phyloP scores from a whole-genome alignment of 2,797 vertebrate species.

The Poeciliopsis presidionis region DNA sequence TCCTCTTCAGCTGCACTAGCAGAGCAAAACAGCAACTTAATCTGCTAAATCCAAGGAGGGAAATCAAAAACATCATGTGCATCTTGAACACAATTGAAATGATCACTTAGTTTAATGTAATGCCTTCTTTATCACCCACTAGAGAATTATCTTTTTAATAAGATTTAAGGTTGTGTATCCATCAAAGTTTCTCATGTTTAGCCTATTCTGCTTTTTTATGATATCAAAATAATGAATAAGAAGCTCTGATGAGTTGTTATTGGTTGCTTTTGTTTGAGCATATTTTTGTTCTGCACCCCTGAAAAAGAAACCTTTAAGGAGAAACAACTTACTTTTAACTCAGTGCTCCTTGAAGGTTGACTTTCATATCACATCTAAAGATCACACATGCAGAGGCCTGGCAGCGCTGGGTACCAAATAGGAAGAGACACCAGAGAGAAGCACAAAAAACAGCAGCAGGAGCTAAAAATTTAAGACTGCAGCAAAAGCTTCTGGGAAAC shows the following conservation, averaged over 20 bases:
- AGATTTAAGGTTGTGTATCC: neutral
- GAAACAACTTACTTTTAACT: constrained; percentile 41
- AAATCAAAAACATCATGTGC: neutral
- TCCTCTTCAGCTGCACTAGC: neutral
- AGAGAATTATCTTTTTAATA: neutral
- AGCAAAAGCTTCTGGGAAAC: constrained; percentile 38
- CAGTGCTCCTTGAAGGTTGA: constrained; percentile 26
- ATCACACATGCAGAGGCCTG: constrained; percentile 35
- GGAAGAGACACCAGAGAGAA: constrained; percentile 13
- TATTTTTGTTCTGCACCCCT: constrained; percentile 2
- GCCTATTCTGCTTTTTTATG: neutral
- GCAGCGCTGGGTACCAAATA: constrained; percentile 13
- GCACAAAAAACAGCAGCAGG: constrained; percentile 20
- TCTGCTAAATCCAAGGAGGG: neutral
- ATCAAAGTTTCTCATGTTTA: neutral
- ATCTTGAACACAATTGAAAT: neutral
- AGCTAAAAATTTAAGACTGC: constrained; percentile 5
- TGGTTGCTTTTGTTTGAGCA: constrained; percentile 8
- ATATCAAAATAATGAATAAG: constrained; percentile 5
- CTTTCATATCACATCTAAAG: constrained; percentile 54
- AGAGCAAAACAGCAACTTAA: neutral
- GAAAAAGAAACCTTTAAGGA: constrained; percentile 14
- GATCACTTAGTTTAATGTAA: neutral
- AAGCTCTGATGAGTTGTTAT: constrained; percentile 12
- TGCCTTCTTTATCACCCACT: too few species aligned